Evolutionary conservation across 2,797 vertebrate species (phyloP), one percentile per base, ranked within the genome.

Genomic region (Melanotaenia maccullochi): DNA sequence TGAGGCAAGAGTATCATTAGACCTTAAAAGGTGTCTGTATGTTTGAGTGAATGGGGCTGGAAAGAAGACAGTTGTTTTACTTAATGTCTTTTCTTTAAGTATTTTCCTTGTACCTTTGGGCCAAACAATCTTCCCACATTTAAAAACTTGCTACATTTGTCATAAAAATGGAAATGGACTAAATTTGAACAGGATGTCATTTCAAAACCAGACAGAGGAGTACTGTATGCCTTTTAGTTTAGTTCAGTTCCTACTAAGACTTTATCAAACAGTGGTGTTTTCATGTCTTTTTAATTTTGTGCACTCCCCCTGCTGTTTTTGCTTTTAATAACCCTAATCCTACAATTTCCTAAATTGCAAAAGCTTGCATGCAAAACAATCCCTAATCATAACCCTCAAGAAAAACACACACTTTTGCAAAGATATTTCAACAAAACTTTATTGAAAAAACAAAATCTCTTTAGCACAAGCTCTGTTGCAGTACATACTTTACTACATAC

Each of bases 41-140:
- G 77, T 85, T 69, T 0, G 73, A 68, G 75, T 86, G 83, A 85
- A 73, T 84, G 79, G 75, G 79, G 74, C 73, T 25, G 40, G 64
- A 77, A 83, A 76, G 65, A 79, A 78, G 75, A 84, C 62, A 72
- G 38, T 61, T 72, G 49, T 68, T 86, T 75, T 51, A 76, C 68
- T 85, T 66, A 32, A 68, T 16, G 61, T 63, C 52, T 3, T 40
- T 68, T 69, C 59, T 54, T 68, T 68, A 83, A 87, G 47, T 72
- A 66, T 88, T 71, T 54, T 73, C 65, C 61, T 38, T 59, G 24
- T 28, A 55, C 24, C 25, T 55, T 25, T 28, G 13, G 24, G 52
- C 13, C 52, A 16, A 14, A 28, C 52, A 6, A 16, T 30, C 13
- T 55, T 13, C 24, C n/a, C 12, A 6, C 14, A 16, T 55, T 55